Base-by-base conservation (phyloP, 2,888 invertebrate genomes). In the Scrobipalpa costella region DNA sequence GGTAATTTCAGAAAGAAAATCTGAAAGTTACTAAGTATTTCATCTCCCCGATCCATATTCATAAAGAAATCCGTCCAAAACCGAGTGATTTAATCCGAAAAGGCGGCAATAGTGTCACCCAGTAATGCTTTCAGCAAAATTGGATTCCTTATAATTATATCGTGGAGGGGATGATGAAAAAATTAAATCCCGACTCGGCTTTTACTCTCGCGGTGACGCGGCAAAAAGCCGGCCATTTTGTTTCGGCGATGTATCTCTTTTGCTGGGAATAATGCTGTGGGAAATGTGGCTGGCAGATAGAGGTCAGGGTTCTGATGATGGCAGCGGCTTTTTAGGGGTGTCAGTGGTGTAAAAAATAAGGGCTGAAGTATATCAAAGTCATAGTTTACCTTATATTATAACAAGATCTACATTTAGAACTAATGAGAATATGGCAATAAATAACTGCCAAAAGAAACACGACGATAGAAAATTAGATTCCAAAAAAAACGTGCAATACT, bases 121-220 rank as follows among this genome's bases (percentile, higher is more conserved):
- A 0, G 60, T 61, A 61, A 36, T 15, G 44, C 62, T 62, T 62
- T 62, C 55, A 62, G 38, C 38, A 6, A 40, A 62, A 62, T 62
- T 62, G 40, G 62, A 62, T 62, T 55, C 40, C 21, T n/a, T 38
- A 44, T 44, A 59, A 59, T 55, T 55, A 55, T 34, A 27, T 55
- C 11, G 55, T 15, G 11, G 55, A n/a, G 55, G 21, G 33, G 27
- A 34, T 33, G 27, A 34, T 33, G 33, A 34, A 55, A 55, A 52
- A 55, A 55, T 55, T 55, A 55, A 55, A 55, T 55, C 55, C n/a
- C 55, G 27, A n/a, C n/a, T 11, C 19, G 19, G 50, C 50, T 21
- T 50, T 21, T 21, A 19, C 50, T 17, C 50, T 17, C 19, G 50
- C 50, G 50, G 19, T 19, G 40, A 40, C 40, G 40, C 40, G 40